Evolutionary conservation across 2,113 vertebrate genomes (phyloP).

Genomic region (Mesitornis unicolor): DNA sequence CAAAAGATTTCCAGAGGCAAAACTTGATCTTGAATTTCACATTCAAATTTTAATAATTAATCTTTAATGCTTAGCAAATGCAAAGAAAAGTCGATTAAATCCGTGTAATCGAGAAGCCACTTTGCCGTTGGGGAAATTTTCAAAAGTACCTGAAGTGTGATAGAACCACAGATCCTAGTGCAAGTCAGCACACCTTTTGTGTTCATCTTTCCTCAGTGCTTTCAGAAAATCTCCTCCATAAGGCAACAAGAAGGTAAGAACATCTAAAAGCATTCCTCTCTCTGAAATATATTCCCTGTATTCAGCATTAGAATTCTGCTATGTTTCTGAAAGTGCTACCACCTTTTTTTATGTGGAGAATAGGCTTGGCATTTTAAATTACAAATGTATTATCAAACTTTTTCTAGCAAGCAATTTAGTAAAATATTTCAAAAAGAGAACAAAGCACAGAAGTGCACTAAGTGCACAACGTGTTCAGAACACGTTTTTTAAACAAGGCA

Average conservation of each 20-base stretch:
- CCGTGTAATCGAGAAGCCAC: background rate
- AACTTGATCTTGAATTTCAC: background rate
- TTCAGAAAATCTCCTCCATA: background rate
- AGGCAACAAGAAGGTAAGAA: background rate
- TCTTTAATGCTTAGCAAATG: background rate
- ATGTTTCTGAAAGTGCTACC: background rate
- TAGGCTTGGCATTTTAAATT: background rate
- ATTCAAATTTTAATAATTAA: background rate
- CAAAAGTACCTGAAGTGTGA: background rate
- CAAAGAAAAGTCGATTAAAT: background rate
- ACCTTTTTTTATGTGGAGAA: background rate
- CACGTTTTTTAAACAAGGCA: background rate
- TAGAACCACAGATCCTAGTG: background rate
- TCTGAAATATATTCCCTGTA: background rate
- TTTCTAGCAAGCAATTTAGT: background rate
- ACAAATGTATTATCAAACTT: background rate
- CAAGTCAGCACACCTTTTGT: background rate
- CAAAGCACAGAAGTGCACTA: background rate
- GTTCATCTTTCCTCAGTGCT: background rate
- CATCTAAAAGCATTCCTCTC: background rate
- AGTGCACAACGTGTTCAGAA: background rate
- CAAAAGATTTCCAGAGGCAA: background rate
- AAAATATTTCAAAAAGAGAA: background rate
- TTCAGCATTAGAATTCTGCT: background rate
- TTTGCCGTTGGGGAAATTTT: background rate